Conservation (phyloP, 2,113 vertebrate species). For the Dicrurus megarhynchus region DNA sequence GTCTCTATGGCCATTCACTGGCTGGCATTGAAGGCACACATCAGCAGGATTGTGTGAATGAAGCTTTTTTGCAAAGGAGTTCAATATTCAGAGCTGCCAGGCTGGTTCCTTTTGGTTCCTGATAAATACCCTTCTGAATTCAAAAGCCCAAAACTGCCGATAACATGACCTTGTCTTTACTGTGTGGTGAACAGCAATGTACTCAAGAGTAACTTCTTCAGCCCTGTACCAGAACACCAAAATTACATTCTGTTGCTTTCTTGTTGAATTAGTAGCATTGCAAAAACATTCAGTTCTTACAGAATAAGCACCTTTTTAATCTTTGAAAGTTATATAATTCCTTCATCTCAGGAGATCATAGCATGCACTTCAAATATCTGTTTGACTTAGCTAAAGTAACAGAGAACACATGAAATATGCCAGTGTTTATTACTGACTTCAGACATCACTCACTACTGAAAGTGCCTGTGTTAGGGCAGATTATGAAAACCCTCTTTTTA, state of each 20-base stretch:
- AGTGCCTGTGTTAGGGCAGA: not conserved
- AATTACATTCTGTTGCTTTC: not conserved
- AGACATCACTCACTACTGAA: not conserved
- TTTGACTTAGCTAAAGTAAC: not conserved
- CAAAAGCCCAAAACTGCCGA: not conserved
- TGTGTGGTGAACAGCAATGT: not conserved
- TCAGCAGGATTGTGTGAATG: not conserved
- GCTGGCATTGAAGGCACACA: accelerated
- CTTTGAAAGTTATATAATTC: not conserved
- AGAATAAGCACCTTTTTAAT: not conserved
- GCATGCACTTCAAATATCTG: not conserved
- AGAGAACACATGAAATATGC: not conserved
- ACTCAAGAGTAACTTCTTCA: not conserved
- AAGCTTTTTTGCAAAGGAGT: not conserved
- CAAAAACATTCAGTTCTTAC: not conserved
- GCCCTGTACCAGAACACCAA: not conserved
- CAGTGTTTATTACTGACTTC: not conserved
- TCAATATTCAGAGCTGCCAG: not conserved
- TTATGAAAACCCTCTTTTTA: not conserved
- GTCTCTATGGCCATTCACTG: not conserved
- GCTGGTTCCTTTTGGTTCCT: not conserved
- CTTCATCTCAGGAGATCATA: not conserved
- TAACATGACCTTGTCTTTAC: not conserved
- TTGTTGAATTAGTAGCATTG: not conserved
- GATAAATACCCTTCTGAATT: not conserved